These are phyloP conservation scores for Hyperopisus bebe DNA, from an alignment of 2,113 vertebrate species.

Conservation along the genomic window DNA sequence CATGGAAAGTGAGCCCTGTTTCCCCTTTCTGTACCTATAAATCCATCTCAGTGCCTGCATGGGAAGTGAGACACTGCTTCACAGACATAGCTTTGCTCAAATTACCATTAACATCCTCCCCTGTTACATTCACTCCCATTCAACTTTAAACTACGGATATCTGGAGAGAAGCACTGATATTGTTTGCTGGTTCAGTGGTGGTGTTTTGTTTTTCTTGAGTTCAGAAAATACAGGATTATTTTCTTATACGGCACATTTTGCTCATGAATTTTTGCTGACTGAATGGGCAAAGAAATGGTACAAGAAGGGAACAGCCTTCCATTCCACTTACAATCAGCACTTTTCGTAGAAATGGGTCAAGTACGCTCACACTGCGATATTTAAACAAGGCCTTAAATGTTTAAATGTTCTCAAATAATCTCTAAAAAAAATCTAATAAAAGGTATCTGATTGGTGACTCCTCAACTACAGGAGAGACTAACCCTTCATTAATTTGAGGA, in stretches of 20 bases:
- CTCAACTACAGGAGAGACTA: neutral
- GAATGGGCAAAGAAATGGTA: neutral
- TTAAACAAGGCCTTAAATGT: neutral
- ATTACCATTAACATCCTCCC: neutral
- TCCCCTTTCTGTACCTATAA: neutral
- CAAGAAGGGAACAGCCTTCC: neutral
- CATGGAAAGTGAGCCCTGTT: neutral
- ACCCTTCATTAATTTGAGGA: neutral
- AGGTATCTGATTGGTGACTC: neutral
- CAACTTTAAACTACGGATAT: constrained; percentile 18
- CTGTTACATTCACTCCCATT: constrained; percentile 10
- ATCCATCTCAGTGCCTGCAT: neutral
- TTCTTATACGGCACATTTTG: neutral
- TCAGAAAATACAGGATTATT: neutral
- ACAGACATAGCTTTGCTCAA: neutral
- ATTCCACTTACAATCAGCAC: neutral
- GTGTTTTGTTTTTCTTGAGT: constrained; percentile 31
- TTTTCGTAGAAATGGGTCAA: neutral
- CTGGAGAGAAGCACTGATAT: constrained; percentile 8
- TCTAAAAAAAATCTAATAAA: neutral
- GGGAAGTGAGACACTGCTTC: neutral
- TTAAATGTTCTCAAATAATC: neutral
- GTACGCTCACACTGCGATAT: neutral
- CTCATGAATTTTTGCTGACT: neutral
- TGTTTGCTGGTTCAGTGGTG: constrained; percentile 25